A percentile compares a stretch with the other conserved stretches of the same genome.
These are phyloP conservation scores for Eilema depressum DNA, from an alignment of 2,888 invertebrate species.

Conservation along the genomic window DNA sequence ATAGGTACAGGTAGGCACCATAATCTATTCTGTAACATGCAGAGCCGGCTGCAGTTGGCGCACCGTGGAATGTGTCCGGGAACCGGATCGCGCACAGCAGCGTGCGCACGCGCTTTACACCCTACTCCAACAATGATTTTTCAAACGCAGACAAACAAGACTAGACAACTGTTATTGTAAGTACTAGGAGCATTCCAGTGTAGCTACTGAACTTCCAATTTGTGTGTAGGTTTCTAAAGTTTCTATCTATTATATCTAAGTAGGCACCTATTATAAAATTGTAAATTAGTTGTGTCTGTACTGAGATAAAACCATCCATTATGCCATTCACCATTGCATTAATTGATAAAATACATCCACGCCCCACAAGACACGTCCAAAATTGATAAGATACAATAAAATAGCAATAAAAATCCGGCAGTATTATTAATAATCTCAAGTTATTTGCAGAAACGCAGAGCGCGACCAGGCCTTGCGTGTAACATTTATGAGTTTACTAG, in stretches of 20 bases:
- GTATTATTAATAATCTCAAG: background rate
- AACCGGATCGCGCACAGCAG: slow-evolving; percentile 42
- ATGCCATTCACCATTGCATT: background rate
- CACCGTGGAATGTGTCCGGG: slow-evolving; percentile 45
- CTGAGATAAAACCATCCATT: background rate
- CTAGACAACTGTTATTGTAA: slow-evolving; percentile 10
- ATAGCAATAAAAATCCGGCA: no score
- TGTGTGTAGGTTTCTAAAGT: no score
- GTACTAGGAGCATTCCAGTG: background rate
- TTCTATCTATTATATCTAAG: no score
- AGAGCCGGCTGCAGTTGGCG: slow-evolving; percentile 23
- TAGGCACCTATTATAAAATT: no score
- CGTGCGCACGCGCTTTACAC: slow-evolving; percentile 23
- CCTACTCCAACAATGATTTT: slow-evolving; percentile 29
- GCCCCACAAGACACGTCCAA: no score
- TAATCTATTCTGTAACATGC: slow-evolving; percentile 1
- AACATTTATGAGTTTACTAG: background rate
- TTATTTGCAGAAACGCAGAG: background rate
- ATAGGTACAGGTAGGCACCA: background rate
- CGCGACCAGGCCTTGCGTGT: background rate
- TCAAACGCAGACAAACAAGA: slow-evolving; percentile 34
- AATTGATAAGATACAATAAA: no score
- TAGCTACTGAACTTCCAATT: background rate
- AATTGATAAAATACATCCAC: no score
- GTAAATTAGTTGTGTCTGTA: no score